Evolutionary conservation across 2,888 invertebrate genomes (phyloP), one percentile per base, ranked within the genome.

Genomic region (Adelphocoris suturalis): DNA sequence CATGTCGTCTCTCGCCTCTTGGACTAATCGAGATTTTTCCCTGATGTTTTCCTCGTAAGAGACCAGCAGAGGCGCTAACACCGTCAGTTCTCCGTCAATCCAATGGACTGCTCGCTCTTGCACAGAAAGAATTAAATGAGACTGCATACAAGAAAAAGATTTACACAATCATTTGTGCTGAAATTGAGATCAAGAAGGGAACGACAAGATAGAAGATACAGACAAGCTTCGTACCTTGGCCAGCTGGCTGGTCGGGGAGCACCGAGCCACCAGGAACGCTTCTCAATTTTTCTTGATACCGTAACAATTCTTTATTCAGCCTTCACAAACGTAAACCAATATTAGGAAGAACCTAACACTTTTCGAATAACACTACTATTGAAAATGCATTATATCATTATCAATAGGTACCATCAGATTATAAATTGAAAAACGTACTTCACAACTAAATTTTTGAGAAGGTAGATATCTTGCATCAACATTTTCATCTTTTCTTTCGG

Each of bases 31-130:
- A 90, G 96, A 96, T 92, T 97, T 97, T 92, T 97, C 97, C 92
- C 94, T 94, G 0, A 97, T 93, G 91, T 96, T 96, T 92, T 97
- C 97, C 93, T 97, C 96, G 92, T 97, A 97, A 0, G 97, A 96
- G 92, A 96, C 96, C 91, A 97, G 94, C 5, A 97, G 94, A 0
- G 97, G 97, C 0, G 94, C 95, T 93, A 94, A 86, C 46, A 91
- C 88, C 82, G 91, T 91, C 82, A 92, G 85, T 85, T 92, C 92
- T 86, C 91, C 90, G 16, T 91, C 90, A 14, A 91, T 90, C 92
- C 92, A 92, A 14, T 89, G 47, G 12, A 86, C 80, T 0, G 90
- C 37, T 55, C 81, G 68, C 47, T 61, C 87, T 47, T 48, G 46
- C 55, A 55, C 52, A 57, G 82, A 37, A 37, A 37, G 7, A 37